These are phyloP conservation scores for Stomatorhinus ivindoensis DNA, from an alignment of 2,113 vertebrate genomes.

Conservation along the genomic window DNA sequence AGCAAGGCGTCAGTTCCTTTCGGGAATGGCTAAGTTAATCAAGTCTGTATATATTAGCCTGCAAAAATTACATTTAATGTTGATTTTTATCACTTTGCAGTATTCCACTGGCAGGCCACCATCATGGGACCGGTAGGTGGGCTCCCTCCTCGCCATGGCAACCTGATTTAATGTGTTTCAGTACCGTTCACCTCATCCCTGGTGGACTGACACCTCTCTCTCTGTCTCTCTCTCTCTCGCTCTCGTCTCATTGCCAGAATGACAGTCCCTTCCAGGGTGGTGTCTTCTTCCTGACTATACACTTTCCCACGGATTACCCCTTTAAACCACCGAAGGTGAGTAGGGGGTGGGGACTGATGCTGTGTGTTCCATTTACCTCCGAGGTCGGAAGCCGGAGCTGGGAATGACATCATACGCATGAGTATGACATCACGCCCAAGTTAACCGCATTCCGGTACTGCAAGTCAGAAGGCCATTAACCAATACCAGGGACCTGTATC, in stretches of 20 bases:
- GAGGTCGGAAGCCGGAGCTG: neutral
- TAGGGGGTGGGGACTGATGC: neutral
- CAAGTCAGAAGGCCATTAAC: neutral
- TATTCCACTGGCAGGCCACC: constrained; percentile 92
- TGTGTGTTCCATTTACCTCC: neutral
- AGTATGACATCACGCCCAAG: neutral
- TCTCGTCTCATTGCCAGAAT: constrained; percentile 58
- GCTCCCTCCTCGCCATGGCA: neutral
- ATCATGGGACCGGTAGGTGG: constrained; percentile 91
- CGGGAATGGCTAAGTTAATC: neutral
- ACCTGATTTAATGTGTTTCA: neutral
- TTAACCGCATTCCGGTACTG: neutral
- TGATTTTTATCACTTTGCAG: constrained; percentile 53
- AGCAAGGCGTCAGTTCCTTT: neutral
- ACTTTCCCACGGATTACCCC: constrained; percentile 90
- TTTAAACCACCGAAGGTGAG: constrained; percentile 93
- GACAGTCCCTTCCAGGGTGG: constrained; percentile 88
- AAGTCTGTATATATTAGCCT: neutral
- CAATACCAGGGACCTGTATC: neutral
- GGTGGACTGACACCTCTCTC: constrained; percentile 21
- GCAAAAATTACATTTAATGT: neutral
- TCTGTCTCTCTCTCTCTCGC: neutral
- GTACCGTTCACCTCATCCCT: neutral
- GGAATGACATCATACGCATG: neutral
- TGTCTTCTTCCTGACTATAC: constrained; percentile 90